Evolutionary conservation across 64 coral and sea anemone species (phyloP).

Genomic region (Platygyra sinensis): DNA sequence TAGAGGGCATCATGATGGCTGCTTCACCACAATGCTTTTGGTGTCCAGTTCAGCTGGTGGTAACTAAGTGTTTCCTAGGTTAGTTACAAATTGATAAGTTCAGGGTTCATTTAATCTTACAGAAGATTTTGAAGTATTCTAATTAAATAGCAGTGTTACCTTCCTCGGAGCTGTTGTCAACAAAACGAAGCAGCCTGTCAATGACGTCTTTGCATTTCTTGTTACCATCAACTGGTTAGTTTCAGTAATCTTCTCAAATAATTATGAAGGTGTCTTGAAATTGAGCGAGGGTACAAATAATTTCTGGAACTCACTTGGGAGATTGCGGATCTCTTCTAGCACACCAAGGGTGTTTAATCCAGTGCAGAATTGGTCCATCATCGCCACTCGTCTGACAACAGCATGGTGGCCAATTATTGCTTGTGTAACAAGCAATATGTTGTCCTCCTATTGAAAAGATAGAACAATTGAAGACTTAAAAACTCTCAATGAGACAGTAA

Average conservation of each 20-base stretch:
- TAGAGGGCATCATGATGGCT: not conserved
- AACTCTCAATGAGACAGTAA: not conserved
- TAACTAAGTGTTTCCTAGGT: not conserved
- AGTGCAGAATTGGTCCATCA: not conserved
- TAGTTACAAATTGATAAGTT: not conserved
- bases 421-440: not conserved
- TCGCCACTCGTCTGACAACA: slow-evolving; percentile 12
- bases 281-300: slow-evolving; percentile 5
- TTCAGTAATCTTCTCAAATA: no score
- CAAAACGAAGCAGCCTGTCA: slow-evolving; percentile 5
- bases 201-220: not conserved
- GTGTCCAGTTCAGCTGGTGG: not conserved
- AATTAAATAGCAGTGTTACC: not conserved
- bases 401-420: not conserved
- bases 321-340: slow-evolving; percentile 11
- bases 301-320: slow-evolving; percentile 12
- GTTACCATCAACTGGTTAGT: no score
- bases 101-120: slow-evolving; percentile 2
- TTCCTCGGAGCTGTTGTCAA: not conserved
- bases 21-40: not conserved
- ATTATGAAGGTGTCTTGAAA: not conserved
- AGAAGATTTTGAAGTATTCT: not conserved
- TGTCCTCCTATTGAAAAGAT: slow-evolving; percentile 10
- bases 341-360: slow-evolving; percentile 24
- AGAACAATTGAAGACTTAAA: not conserved